Evolutionary conservation across 2,113 vertebrate species (phyloP).

Genomic region (Passer montanus): DNA sequence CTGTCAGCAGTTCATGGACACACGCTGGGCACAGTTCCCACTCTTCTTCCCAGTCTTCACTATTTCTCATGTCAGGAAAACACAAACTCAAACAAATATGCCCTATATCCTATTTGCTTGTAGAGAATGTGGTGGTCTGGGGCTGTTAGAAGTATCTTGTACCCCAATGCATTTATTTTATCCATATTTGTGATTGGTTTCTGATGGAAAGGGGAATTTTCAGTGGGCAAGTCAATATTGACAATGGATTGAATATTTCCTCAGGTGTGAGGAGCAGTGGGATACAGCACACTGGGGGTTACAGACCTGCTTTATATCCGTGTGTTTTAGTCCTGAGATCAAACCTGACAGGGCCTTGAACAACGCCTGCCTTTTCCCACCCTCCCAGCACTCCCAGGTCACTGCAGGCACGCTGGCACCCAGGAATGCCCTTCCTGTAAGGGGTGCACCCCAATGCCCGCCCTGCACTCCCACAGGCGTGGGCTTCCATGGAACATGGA

Average conservation of each 20-base stretch:
- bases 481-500: background rate
- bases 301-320: background rate
- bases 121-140: background rate
- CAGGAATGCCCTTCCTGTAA: rapidly evolving
- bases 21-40: background rate
- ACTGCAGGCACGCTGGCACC: background rate
- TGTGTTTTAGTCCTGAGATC: background rate
- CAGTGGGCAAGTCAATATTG: background rate
- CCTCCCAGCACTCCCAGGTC: rapidly evolving
- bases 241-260: background rate
- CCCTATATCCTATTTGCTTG: background rate
- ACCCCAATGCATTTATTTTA: background rate
- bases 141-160: background rate
- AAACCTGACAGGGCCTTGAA: background rate
- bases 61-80: background rate
- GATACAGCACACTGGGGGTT: background rate
- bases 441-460: rapidly evolving
- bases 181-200: background rate
- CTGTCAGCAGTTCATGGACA: background rate
- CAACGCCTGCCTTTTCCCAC: background rate
- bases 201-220: background rate
- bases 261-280: background rate
- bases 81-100: background rate
- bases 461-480: background rate
- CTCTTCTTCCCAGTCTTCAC: background rate